phyloP scores from a whole-genome alignment of 2,888 invertebrate genomes.

The Nasonovia ribisnigri region DNA sequence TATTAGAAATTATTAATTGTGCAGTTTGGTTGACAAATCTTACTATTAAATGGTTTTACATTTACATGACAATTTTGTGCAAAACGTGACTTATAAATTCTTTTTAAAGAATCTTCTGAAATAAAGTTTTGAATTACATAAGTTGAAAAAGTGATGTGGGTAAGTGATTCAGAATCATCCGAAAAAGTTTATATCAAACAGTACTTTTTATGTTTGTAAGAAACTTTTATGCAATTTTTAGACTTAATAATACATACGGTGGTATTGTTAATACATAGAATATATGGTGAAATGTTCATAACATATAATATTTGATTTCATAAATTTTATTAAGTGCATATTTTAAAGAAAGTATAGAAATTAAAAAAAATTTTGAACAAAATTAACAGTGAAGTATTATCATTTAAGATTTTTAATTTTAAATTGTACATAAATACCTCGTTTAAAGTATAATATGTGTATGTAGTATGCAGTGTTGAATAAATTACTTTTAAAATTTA shows the following conservation, averaged over 20 bases:
- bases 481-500: too few species aligned
- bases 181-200: constrained; percentile 1
- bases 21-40: background rate
- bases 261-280: background rate
- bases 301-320: background rate
- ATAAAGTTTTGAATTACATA: constrained; percentile 6
- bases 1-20: background rate
- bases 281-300: background rate
- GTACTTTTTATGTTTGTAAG: background rate
- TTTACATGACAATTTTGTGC: background rate
- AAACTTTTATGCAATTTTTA: constrained; percentile 2
- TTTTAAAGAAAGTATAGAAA: background rate
- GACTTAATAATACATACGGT: background rate
- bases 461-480: background rate
- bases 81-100: background rate
- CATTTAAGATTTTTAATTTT: background rate
- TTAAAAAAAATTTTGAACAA: background rate
- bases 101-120: background rate
- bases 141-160: background rate
- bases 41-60: background rate
- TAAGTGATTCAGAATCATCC: background rate
- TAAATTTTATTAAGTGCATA: background rate
- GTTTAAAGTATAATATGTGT: background rate
- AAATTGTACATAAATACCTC: background rate
- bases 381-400: background rate